Evolutionary conservation across 2,888 invertebrate species (phyloP).

Genomic region (Pediacus dermestoides): DNA sequence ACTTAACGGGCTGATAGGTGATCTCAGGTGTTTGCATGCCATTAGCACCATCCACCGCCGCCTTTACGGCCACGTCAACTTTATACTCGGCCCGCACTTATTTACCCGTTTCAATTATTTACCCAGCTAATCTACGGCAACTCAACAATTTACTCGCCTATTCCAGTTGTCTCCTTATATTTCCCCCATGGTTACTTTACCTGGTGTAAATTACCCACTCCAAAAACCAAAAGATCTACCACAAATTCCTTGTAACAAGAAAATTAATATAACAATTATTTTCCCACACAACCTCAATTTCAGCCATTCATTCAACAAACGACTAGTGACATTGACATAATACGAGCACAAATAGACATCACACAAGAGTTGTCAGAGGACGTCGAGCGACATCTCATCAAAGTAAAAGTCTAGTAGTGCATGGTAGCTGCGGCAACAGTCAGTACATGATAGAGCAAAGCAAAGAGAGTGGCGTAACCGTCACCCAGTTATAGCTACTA

Average conservation of each 20-base stretch:
- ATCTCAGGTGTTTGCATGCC: slow-evolving; percentile 48
- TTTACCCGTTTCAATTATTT: slow-evolving; percentile 26
- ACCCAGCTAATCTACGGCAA: slow-evolving; percentile 18
- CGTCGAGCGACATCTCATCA: slow-evolving; percentile 1
- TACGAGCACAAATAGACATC: neutral
- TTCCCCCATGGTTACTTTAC: too few relatives aligned
- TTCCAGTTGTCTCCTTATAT: neutral
- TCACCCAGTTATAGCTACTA: slow-evolving; percentile 17
- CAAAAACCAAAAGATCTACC: too few relatives aligned
- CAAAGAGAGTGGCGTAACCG: slow-evolving; percentile 2
- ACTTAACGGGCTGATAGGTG: slow-evolving; percentile 45
- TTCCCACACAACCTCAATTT: neutral
- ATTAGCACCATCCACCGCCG: slow-evolving; percentile 45
- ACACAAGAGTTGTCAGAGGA: too few relatives aligned
- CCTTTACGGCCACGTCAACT: slow-evolving; percentile 24
- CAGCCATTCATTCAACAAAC: neutral
- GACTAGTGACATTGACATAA: neutral
- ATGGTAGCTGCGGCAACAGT: too few relatives aligned
- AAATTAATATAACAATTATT: too few relatives aligned
- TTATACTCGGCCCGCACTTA: slow-evolving; percentile 19
- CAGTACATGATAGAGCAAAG: neutral
- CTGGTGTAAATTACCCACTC: too few relatives aligned
- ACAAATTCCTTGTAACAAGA: too few relatives aligned
- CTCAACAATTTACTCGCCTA: slow-evolving; percentile 9
- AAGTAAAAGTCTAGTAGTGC: too few relatives aligned